These are phyloP conservation scores for Coregonus suidteri DNA, from an alignment of 2,797 vertebrate species.

Conservation along the genomic window DNA sequence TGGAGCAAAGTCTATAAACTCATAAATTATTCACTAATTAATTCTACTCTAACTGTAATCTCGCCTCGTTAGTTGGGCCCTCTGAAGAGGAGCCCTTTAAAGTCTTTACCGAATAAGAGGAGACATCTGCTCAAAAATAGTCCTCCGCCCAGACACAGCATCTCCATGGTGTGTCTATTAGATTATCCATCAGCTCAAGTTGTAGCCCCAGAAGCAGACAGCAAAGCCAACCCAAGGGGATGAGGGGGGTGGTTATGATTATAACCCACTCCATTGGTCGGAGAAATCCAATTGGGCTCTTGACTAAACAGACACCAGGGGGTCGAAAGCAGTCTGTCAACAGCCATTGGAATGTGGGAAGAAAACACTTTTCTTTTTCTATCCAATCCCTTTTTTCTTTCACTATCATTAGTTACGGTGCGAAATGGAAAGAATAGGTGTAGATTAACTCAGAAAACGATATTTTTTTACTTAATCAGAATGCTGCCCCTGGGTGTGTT, in stretches of 20 bases:
- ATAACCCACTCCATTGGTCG: background rate
- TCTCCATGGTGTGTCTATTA: background rate
- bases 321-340: background rate
- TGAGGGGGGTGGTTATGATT: slow-evolving; percentile 1
- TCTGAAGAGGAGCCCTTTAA: too few species aligned
- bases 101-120: too few species aligned
- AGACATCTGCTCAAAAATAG: too few species aligned
- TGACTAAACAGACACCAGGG: background rate
- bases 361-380: background rate
- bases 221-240: background rate
- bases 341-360: background rate
- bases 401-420: background rate
- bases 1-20: too few species aligned
- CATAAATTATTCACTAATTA: too few species aligned
- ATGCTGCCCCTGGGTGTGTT: background rate
- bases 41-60: too few species aligned
- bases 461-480: slow-evolving; percentile 21
- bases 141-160: too few species aligned
- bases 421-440: background rate
- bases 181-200: background rate
- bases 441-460: slow-evolving; percentile 18
- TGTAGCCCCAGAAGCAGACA: background rate
- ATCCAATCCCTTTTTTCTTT: background rate
- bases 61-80: too few species aligned
- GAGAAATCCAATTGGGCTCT: slow-evolving; percentile 1